A percentile compares a stretch with the other conserved stretches of the same genome.
Evolutionary conservation across 1,140 invertebrate genomes (phyloP).

Genomic region (Harpegnathos saltator): DNA sequence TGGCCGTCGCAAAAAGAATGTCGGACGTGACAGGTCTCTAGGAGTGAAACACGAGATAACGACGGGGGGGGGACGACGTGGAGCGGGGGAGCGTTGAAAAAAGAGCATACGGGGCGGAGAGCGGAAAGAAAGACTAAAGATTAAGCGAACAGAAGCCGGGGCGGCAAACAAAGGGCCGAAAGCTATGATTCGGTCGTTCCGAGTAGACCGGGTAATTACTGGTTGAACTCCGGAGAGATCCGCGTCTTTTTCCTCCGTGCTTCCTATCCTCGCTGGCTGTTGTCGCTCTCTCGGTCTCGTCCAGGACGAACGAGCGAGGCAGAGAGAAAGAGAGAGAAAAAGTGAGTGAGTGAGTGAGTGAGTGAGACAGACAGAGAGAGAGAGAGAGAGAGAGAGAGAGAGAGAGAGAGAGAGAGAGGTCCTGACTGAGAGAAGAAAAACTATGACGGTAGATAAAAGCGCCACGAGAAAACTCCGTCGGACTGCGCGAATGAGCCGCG

Average conservation of each 20-base stretch:
- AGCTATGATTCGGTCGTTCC: conserved; percentile 70
- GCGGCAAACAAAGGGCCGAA: conserved; percentile 68
- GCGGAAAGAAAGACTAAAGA: conserved; percentile 61
- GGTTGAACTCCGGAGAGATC: conserved; percentile 62
- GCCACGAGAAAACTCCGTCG: conserved; percentile 70
- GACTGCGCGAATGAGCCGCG: conserved; percentile 70
- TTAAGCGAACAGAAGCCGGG: conserved; percentile 72
- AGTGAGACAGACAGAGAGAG: conserved; percentile 4
- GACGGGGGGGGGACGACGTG: conserved; percentile 3
- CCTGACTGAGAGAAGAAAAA: conserved; percentile 30
- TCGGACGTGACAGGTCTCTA: conserved; percentile 29
- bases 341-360: neutral
- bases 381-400: neutral
- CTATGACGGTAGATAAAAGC: conserved; percentile 70
- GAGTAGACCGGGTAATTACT: conserved; percentile 75
- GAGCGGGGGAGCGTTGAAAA: conserved; percentile 26
- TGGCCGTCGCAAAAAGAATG: conserved; percentile 15
- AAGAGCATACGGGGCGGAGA: conserved; percentile 43
- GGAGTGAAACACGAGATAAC: conserved; percentile 66
- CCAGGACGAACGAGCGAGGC: conserved; percentile 43
- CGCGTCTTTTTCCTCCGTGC: conserved; percentile 60
- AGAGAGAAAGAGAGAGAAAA: neutral
- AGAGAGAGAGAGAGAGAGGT: conserved; percentile 6
- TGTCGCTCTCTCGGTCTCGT: conserved; percentile 51
- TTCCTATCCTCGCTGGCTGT: conserved; percentile 4